Evolutionary conservation across 1,140 invertebrate species (phyloP).

Genomic region (Belonocnema kinseyi): DNA sequence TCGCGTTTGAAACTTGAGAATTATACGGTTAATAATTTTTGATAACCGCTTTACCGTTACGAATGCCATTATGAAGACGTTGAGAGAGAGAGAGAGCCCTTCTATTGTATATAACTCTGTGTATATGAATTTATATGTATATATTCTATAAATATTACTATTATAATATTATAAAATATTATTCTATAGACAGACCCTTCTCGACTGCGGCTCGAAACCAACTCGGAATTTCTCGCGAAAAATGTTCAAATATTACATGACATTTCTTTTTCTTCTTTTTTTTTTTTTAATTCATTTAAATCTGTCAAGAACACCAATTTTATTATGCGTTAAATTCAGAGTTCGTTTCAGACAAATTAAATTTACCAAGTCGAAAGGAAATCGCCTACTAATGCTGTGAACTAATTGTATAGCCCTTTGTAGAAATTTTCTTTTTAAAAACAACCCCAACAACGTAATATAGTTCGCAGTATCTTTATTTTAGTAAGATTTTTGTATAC

Average conservation of each 20-base stretch:
- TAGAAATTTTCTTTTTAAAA: no score
- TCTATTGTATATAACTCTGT: conserved; percentile 44
- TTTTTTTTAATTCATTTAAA: no score
- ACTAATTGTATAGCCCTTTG: no score
- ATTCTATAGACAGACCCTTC: neutral
- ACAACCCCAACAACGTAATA: no score
- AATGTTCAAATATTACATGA: no score
- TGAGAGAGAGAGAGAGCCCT: conserved; percentile 23
- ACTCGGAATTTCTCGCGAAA: neutral
- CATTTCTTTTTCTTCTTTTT: no score
- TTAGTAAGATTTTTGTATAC: conserved; percentile 39
- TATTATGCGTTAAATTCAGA: no score
- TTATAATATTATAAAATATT: conserved; percentile 36
- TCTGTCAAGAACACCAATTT: no score
- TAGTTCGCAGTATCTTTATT: no score
- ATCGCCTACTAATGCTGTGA: no score
- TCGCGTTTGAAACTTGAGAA: neutral
- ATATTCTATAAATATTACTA: conserved; percentile 56
- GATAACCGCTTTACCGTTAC: conserved; percentile 39
- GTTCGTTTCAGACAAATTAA: no score
- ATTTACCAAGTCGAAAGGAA: no score
- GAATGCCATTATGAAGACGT: neutral
- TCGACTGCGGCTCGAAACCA: neutral
- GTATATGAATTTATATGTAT: conserved; percentile 52
- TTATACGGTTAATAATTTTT: conserved; percentile 33